These are phyloP conservation scores for Malacosoma neustria DNA, from an alignment of 2,888 invertebrate genomes.

Conservation along the genomic window DNA sequence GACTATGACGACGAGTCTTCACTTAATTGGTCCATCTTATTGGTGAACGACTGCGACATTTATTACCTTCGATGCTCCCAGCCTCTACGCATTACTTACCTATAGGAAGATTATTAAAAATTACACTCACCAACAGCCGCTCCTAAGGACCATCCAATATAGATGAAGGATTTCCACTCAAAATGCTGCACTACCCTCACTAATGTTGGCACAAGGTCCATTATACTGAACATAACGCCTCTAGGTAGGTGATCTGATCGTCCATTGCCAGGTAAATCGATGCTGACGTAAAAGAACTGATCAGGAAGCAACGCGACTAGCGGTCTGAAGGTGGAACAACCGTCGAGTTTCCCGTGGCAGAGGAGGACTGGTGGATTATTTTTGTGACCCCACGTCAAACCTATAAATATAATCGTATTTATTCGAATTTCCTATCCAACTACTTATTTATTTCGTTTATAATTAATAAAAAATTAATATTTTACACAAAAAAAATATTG, in stretches of 20 bases:
- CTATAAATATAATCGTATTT: constrained; percentile 34
- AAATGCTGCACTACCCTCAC: constrained; percentile 33
- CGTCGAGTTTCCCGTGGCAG: constrained; percentile 76
- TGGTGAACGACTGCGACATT: no score
- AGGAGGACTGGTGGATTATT: constrained; percentile 65
- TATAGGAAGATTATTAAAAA: no score
- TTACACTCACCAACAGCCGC: constrained; percentile 42
- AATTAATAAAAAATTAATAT: no score
- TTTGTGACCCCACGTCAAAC: constrained; percentile 73
- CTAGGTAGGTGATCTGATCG: constrained; percentile 66
- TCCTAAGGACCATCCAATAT: constrained; percentile 51
- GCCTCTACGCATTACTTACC: no score
- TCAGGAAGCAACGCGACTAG: constrained; percentile 66
- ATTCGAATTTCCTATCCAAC: not conserved
- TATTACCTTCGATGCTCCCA: no score
- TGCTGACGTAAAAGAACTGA: constrained; percentile 39
- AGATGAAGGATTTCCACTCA: constrained; percentile 40
- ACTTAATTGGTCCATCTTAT: no score
- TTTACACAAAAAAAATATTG: no score
- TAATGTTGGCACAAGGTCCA: constrained; percentile 37
- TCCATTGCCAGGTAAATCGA: constrained; percentile 77
- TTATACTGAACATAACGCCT: constrained; percentile 30
- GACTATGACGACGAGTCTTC: no score
- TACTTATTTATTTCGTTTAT: no score
- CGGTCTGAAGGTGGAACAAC: constrained; percentile 73